These are phyloP conservation scores for Tridacna gigas DNA, from an alignment of 2,888 invertebrate species.

Conservation along the genomic window DNA sequence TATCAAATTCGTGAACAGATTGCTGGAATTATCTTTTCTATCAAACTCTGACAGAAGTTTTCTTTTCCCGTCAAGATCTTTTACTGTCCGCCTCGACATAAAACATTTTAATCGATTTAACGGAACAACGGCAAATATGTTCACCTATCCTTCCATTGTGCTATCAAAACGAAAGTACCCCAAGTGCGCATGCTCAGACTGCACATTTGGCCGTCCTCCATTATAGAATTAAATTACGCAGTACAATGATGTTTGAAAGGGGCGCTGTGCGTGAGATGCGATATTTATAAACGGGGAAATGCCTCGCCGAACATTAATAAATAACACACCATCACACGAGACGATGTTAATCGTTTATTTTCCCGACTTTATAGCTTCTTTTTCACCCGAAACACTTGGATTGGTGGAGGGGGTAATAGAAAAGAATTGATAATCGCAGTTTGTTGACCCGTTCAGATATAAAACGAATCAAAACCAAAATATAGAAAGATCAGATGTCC, in stretches of 20 bases:
- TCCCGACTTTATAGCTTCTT: conserved; percentile 36
- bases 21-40: conserved; percentile 54
- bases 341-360: conserved; percentile 32
- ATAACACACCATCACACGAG: conserved; percentile 49
- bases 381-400: too few relatives aligned
- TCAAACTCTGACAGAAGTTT: conserved; percentile 60
- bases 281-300: conserved; percentile 50
- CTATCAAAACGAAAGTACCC: conserved; percentile 62
- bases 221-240: conserved; percentile 52
- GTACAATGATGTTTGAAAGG: conserved; percentile 42
- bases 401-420: too few relatives aligned
- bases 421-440: too few relatives aligned
- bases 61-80: conserved; percentile 48
- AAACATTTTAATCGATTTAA: conserved; percentile 58
- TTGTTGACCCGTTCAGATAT: too few relatives aligned
- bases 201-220: conserved; percentile 70
- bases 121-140: conserved; percentile 44
- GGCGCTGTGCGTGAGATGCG: conserved; percentile 35
- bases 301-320: conserved; percentile 53
- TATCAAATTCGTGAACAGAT: conserved; percentile 65
- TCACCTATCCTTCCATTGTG: conserved; percentile 33
- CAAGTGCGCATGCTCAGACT: conserved; percentile 70
- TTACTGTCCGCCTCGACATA: conserved; percentile 47
- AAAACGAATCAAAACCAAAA: too few relatives aligned
- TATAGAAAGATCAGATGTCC: too few relatives aligned